Base-by-base conservation (phyloP, 2,113 vertebrate genomes). In the Oncorhynchus clarkii region DNA sequence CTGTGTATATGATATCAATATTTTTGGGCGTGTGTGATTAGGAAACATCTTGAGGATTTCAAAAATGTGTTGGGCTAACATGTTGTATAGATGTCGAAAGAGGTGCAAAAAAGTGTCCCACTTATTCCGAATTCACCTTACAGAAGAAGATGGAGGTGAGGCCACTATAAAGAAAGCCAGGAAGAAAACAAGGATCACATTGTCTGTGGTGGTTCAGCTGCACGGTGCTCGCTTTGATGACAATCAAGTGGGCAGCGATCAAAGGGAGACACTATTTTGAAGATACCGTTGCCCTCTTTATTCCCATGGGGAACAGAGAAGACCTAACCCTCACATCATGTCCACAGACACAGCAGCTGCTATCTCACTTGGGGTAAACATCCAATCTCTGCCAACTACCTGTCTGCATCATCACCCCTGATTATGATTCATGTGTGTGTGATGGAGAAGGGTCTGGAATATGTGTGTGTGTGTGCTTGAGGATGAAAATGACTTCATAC, bases 191-290 rank as follows among this genome's bases (percentile, higher is more conserved):
- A 18, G n/a, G 8, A 64, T 8, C 20, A 64, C 26, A 24, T 64
- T 65, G 22, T 24, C 62, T 65, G n/a, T 62, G 60, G 20, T 60
- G 39, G 39, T 45, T 45, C 39, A 45, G 39, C 39, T 45, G 39
- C 39, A 2, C 39, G 3, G 39, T 45, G 8, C 8, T 45, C 2
- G 39, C 57, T 65, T 65, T 83, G 64, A 75, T 71, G 31, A 49
- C 24, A 31, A 11, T 82, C 26, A 75, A 83, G 82, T 78, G 79
- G 84, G 26, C 29, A 74, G 67, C 31, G 78, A 76, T 85, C 65
- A 84, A 62, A 68, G 62, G 62, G 9, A 45, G 9, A 13, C 26
- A 12, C 24, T 65, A 65, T 65, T 27, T 13, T 65, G 62, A 24
- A 65, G 26, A 24, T 12, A 24, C 9, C 24, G 24, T 26, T 9